Evolutionary conservation across 2,888 invertebrate genomes (phyloP), one percentile per base, ranked within the genome.

Genomic region (Macrophya annulata): DNA sequence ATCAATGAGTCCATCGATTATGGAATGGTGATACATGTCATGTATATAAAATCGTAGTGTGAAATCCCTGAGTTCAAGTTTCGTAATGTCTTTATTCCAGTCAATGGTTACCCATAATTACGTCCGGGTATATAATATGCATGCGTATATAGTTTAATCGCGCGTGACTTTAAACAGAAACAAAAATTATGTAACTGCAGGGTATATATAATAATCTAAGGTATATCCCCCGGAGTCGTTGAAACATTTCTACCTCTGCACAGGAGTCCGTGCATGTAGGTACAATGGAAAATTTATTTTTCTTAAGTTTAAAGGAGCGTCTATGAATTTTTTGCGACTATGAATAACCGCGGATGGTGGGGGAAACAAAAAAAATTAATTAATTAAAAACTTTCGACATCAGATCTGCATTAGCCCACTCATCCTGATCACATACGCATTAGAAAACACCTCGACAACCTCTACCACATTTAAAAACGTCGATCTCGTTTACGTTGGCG

Each of bases 71-170:
- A 15, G 45, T 15, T n/a, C 9, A 45, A 25, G 71, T 83, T 83
- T 83, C 83, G 65, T 71, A 83, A 83, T 45, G 55, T 83, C 45
- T 71, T 83, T 71, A 83, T 83, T 83, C 83, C 68, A 83, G 31
- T 83, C 71, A 68, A 51, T 71, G 83, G 83, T 68, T 15, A n/a
- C n/a, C n/a, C 5, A 31, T 71, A 83, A 83, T 83, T 83, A 71
- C 83, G n/a, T 83, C 83, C 83, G 83, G 83, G 83, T 83, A 17
- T 83, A 17, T 81, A 43, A 62, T 12, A 25, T 25, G 62, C 25
- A 62, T 25, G 62, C 12, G 62, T 62, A 62, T 12, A 21, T 48
- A 37, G 55, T 68, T 68, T 37, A 37, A 83, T 83, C 83, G 68
- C 68, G 68, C 68, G 83, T 83, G 55, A 83, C 83, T 45, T 51